Percentiles rank a stretch among this genome's conserved stretches.
These are phyloP conservation scores for Zelleria hepariella DNA, from an alignment of 2,888 invertebrate genomes.

Conservation along the genomic window DNA sequence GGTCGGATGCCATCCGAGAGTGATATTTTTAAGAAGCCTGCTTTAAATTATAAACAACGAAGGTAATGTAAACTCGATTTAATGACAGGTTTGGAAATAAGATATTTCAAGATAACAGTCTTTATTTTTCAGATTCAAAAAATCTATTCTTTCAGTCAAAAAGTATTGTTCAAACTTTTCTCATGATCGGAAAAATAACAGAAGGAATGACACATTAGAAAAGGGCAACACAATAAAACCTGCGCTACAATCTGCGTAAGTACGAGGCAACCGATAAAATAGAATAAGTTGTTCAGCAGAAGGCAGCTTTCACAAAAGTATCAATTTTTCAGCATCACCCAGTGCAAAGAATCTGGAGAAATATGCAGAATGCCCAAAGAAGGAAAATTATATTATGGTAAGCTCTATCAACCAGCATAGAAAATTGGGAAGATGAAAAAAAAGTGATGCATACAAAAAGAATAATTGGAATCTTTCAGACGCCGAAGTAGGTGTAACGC, in stretches of 20 bases:
- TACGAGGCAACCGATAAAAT: no score
- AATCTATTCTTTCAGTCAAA: not conserved
- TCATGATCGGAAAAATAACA: not conserved
- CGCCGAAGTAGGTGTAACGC: not conserved
- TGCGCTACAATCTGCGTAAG: not conserved
- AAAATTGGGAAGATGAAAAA: no score
- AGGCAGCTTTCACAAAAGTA: no score
- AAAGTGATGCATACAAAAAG: no score
- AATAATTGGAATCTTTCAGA: not conserved
- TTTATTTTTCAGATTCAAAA: not conserved
- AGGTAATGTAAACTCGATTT: not conserved
- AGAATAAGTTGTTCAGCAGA: no score
- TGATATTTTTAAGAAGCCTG: not conserved
- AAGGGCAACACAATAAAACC: not conserved
- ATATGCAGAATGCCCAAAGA: not conserved
- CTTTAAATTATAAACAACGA: not conserved
- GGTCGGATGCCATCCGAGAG: not conserved
- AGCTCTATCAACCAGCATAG: not conserved
- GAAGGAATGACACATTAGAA: not conserved
- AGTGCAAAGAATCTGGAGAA: not conserved
- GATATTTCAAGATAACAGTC: not conserved
- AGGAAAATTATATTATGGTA: not conserved
- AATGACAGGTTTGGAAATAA: not conserved
- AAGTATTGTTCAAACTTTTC: not conserved
- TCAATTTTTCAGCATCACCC: not conserved